A percentile compares a stretch with the other conserved stretches of the same genome.
Conservation (phyloP, 2,888 invertebrate species). For the Drosophila leonis region DNA sequence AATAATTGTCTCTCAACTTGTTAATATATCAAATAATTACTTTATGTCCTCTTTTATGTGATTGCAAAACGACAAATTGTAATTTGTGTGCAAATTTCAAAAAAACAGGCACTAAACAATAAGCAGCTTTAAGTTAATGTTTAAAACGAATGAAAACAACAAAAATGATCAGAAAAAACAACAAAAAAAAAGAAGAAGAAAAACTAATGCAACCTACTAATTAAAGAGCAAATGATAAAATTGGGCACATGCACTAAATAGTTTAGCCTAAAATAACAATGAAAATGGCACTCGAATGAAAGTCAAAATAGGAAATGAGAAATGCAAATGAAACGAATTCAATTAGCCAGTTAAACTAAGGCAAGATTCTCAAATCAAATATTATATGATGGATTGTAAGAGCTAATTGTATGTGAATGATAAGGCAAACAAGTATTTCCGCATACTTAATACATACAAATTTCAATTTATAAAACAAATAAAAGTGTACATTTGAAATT, state of each 20-base stretch:
- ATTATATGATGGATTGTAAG: conserved; percentile 22
- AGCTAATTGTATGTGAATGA: conserved; percentile 23
- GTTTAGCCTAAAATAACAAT: conserved; percentile 62
- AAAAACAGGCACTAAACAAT: conserved; percentile 41
- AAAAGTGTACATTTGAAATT: conserved; percentile 52
- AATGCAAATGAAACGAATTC: conserved; percentile 60
- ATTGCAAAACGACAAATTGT: conserved; percentile 57
- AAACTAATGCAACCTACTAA: conserved; percentile 59
- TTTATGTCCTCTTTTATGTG: conserved; percentile 69
- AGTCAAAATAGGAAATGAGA: conserved; percentile 12
- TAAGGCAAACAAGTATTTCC: conserved; percentile 56
- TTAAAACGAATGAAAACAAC: conserved; percentile 34
- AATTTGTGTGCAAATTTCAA: conserved; percentile 39
- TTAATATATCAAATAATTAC: conserved; percentile 54
- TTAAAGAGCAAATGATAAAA: conserved; percentile 44
- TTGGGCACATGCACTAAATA: conserved; percentile 71
- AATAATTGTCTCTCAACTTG: conserved; percentile 57
- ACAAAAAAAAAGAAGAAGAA: conserved; percentile 8
- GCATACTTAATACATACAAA: conserved; percentile 51
- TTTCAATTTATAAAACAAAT: conserved; percentile 51
- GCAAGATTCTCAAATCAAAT: conserved; percentile 66
- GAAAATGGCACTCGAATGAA: conserved; percentile 24
- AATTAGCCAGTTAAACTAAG: conserved; percentile 60
- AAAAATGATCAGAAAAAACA: conserved; percentile 1
- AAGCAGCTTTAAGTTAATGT: conserved; percentile 76